Evolutionary conservation across 2,113 vertebrate genomes (phyloP).

Genomic region (Leptosomus discolor): DNA sequence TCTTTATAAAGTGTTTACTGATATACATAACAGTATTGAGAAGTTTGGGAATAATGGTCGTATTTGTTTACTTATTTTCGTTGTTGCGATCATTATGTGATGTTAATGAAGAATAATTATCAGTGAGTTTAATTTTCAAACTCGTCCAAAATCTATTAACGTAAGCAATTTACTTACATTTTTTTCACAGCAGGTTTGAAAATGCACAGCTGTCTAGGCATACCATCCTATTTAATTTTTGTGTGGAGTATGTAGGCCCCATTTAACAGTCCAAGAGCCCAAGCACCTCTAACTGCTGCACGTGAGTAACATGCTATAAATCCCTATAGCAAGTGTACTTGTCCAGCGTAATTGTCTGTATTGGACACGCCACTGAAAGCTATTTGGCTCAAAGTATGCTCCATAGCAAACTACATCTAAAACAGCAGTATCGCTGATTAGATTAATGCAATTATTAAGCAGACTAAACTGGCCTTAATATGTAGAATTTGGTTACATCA

Average conservation of each 20-base stretch:
- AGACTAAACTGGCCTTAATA: not conserved
- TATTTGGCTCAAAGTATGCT: not conserved
- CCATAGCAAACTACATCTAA: not conserved
- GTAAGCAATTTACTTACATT: not conserved
- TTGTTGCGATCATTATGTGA: not conserved
- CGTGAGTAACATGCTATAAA: not conserved
- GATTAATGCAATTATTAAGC: not conserved
- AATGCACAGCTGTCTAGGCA: not conserved
- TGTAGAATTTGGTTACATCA: not conserved
- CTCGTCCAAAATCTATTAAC: not conserved
- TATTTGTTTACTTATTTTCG: not conserved
- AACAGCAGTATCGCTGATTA: not conserved
- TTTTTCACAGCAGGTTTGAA: not conserved
- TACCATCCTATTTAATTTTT: not conserved
- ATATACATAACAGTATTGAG: not conserved
- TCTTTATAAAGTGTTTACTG: not conserved
- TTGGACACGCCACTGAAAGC: not conserved
- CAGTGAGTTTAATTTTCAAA: not conserved
- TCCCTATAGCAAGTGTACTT: not conserved
- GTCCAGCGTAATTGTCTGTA: accelerated
- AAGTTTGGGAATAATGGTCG: not conserved
- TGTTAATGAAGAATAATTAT: not conserved
- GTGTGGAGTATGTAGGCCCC: not conserved
- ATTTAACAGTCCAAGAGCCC: not conserved
- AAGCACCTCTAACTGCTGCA: not conserved